Conservation (phyloP, 2,113 vertebrate species). For the Struthidea cinerea region DNA sequence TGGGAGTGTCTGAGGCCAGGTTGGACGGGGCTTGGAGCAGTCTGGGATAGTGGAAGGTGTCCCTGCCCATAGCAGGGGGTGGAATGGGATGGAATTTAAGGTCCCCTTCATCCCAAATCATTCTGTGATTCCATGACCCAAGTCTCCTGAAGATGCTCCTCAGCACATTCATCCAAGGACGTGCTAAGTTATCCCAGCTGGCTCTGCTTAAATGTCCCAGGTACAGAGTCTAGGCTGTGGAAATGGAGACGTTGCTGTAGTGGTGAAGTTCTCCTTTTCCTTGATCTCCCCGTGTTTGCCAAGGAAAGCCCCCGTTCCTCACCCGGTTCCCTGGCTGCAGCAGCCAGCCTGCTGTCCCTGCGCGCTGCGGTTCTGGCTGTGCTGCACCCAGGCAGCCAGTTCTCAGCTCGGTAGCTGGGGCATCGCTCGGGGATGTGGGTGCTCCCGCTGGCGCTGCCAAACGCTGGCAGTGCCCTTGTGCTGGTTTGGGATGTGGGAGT, state of each 20-base stretch:
- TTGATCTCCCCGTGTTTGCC: background rate
- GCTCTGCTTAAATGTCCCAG: background rate
- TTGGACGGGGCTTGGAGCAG: fast-evolving
- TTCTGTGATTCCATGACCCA: background rate
- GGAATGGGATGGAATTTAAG: background rate
- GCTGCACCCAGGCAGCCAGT: background rate
- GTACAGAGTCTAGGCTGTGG: background rate
- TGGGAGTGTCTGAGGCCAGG: background rate
- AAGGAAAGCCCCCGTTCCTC: background rate
- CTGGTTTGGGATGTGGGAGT: conserved; percentile 33
- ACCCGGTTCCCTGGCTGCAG: background rate
- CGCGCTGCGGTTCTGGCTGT: background rate
- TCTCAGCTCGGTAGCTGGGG: background rate
- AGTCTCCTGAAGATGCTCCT: background rate
- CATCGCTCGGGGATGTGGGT: background rate
- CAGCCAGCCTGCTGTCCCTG: background rate
- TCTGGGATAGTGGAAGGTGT: background rate
- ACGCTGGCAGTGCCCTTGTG: background rate
- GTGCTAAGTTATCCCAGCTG: background rate
- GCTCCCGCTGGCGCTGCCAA: background rate
- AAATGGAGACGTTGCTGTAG: background rate
- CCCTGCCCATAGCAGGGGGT: background rate
- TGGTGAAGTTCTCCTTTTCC: background rate
- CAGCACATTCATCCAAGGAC: background rate
- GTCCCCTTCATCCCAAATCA: background rate